Conservation (phyloP, 2,113 vertebrate genomes). For the Steatornis caripensis region DNA sequence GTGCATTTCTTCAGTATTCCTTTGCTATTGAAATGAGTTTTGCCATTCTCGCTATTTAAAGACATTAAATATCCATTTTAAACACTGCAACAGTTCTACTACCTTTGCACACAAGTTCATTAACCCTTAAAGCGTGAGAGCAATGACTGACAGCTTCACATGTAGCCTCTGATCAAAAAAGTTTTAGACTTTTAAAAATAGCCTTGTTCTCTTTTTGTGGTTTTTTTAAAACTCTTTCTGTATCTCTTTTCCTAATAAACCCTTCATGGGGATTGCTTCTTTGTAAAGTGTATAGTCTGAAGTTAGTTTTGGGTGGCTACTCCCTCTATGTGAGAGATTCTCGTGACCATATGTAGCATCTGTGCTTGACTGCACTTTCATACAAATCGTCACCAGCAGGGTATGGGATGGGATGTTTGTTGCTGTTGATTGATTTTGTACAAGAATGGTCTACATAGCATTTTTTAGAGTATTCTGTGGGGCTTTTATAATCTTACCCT, state of each 20-base stretch:
- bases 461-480: neutral
- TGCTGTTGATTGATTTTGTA: neutral
- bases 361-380: slow-evolving; percentile 33
- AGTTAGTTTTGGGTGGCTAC: slow-evolving; percentile 53
- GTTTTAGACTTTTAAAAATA: neutral
- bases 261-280: slow-evolving; percentile 48
- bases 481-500: neutral
- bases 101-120: neutral
- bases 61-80: neutral
- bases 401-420: neutral
- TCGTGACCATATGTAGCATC: slow-evolving; percentile 48
- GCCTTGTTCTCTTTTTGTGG: neutral
- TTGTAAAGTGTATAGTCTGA: slow-evolving; percentile 66
- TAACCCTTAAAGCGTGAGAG: neutral
- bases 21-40: neutral
- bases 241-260: neutral
- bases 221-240: neutral
- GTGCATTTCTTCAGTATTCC: neutral
- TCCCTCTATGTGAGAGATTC: neutral
- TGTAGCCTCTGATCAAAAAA: neutral
- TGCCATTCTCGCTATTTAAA: neutral
- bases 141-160: neutral
- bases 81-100: neutral
- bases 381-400: neutral
- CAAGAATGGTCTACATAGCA: neutral